Evolutionary conservation across 2,888 invertebrate genomes (phyloP), one percentile per base, ranked within the genome.

Genomic region (Ornithoptera alexandrae): DNA sequence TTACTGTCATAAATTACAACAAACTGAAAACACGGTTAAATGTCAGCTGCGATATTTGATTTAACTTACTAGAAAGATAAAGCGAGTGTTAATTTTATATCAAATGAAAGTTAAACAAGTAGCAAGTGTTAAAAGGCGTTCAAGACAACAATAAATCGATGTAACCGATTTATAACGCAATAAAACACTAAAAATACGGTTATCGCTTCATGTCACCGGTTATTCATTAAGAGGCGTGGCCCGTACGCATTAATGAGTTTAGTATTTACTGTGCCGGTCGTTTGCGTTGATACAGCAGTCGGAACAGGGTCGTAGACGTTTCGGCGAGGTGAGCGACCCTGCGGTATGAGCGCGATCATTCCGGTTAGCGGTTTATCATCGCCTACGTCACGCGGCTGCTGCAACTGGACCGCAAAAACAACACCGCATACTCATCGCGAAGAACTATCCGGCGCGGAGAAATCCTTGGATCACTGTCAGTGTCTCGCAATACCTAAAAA

Each of bases 321-420:
- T 84, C 74, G 81, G 74, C 81, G 87, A 89, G 90, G 91, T 91
- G 85, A 88, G 81, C 83, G 92, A 90, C 90, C 89, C 81, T 73
- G 61, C 79, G 72, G 78, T 84, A 87, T 85, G 84, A 81, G 77
- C 74, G 73, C 84, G 78, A 86, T 85, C 82, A 89, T 84, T 86
- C 87, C 87, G 87, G 85, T 87, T 86, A 81, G 72, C 74, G 74
- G 80, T 81, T 84, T 88, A 86, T 86, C 86, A 81, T 72, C 74
- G 78, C 77, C 78, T 68, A 74, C 79, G 74, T 76, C 77, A 74
- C 73, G 74, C 68, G 67, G 72, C 67, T 46, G 64, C 69, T 65
- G 65, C 76, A 84, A 87, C 79, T 85, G 82, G 84, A 88, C 81
- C 85, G 84, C 73, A 78, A 81, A 53, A 84, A 78, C 76, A 74